A percentile compares a stretch with the other conserved stretches of the same genome.
Conservation (phyloP, 1,140 invertebrate genomes). For the Drosophila parvula region DNA sequence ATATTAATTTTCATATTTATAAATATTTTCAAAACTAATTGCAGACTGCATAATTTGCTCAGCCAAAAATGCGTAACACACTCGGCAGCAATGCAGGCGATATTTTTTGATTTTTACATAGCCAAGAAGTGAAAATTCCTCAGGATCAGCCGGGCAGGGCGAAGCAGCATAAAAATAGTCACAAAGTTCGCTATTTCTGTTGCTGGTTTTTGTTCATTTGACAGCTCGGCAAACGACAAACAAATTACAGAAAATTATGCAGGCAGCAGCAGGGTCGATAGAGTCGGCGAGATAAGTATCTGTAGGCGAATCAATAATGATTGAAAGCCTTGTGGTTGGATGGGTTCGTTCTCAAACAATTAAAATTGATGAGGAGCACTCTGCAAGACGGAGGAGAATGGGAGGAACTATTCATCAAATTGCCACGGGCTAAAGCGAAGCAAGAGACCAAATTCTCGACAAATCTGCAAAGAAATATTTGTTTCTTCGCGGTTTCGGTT, state of each 20-base stretch:
- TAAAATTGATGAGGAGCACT: slow-evolving; percentile 60
- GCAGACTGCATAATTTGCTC: slow-evolving; percentile 40
- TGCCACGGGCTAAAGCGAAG: slow-evolving; percentile 26
- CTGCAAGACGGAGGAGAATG: slow-evolving; percentile 24
- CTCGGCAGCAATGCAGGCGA: slow-evolving; percentile 25
- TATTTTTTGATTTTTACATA: slow-evolving; percentile 49
- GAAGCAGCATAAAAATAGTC: slow-evolving; percentile 63
- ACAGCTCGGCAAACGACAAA: slow-evolving; percentile 58
- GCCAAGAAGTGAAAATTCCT: slow-evolving; percentile 67
- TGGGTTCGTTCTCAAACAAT: slow-evolving; percentile 46
- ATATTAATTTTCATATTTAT: background rate
- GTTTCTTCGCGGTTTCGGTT: slow-evolving; percentile 20
- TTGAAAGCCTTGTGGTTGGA: slow-evolving; percentile 47
- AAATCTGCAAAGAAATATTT: slow-evolving; percentile 44
- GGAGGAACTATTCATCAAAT: slow-evolving; percentile 46
- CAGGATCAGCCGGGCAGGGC: slow-evolving; percentile 63
- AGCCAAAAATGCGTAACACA: slow-evolving; percentile 41
- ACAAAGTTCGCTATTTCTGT: slow-evolving; percentile 54
- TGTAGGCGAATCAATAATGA: slow-evolving; percentile 59
- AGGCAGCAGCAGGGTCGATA: slow-evolving; percentile 26
- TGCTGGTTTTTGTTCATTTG: slow-evolving; percentile 54
- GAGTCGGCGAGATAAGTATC: slow-evolving; percentile 35
- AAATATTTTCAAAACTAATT: slow-evolving; percentile 38
- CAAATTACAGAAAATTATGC: slow-evolving; percentile 64
- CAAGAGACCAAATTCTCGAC: slow-evolving; percentile 40